These are phyloP conservation scores for Danio choprae DNA, from an alignment of 2,797 vertebrate genomes.

Conservation along the genomic window DNA sequence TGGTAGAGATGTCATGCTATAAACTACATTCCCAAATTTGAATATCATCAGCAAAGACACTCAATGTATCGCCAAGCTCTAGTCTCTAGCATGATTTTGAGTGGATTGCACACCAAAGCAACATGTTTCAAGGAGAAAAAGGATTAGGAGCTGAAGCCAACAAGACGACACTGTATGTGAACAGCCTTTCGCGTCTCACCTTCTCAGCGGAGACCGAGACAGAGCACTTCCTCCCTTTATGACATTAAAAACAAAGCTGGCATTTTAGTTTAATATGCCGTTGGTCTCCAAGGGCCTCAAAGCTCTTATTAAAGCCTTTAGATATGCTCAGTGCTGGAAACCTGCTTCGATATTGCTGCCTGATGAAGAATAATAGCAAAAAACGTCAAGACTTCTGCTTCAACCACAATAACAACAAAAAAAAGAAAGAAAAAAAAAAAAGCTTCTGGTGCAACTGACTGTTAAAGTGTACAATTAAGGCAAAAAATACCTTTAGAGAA, in stretches of 20 bases:
- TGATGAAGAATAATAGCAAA: constrained; percentile 31
- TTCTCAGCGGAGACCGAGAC: constrained; percentile 16
- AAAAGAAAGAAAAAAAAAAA: neutral
- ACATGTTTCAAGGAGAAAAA: neutral
- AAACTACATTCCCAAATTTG: neutral
- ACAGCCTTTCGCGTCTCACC: constrained; percentile 17
- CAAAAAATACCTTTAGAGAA: constrained; percentile 28
- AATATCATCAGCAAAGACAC: neutral
- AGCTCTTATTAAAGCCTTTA: constrained; percentile 38
- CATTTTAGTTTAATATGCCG: constrained; percentile 41
- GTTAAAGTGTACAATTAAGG: constrained; percentile 38
- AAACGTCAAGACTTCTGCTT: neutral
- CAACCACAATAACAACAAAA: neutral
- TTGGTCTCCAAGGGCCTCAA: constrained; percentile 16
- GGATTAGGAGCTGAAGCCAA: neutral
- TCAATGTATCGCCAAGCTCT: neutral
- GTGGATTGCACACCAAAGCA: constrained; percentile 20
- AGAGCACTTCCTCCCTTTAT: neutral
- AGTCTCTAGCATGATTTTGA: constrained; percentile 3
- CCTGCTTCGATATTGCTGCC: neutral
- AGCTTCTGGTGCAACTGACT: constrained; percentile 37
- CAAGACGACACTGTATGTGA: constrained; percentile 3
- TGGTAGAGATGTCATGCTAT: neutral
- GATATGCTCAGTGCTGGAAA: constrained; percentile 46
- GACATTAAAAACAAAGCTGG: constrained; percentile 8